Base-by-base conservation (phyloP, 2,113 vertebrate species). In the Scolopax mira region DNA sequence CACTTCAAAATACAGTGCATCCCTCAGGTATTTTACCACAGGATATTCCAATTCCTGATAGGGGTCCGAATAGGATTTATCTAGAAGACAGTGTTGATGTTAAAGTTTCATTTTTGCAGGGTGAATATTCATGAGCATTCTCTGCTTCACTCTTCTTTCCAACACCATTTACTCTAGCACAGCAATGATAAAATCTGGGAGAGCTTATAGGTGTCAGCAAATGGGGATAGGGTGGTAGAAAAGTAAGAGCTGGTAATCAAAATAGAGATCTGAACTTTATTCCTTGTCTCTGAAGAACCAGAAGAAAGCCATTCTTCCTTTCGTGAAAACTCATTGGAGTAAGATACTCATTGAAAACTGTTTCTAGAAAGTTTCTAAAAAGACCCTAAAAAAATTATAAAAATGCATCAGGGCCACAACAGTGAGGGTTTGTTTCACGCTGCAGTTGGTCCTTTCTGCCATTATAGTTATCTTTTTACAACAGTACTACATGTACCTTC, bases 1-100 rank as follows among this genome's bases (percentile, higher is more conserved):
- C 39, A 94, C 90, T 91, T 98, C 93, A 83, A 98, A 98, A 87
- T 97, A 97, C 57, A 98, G 41, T 15, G 97, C 52, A 2, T 98
- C 98, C n/a, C 37, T 73, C 61, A 98, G 87, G 49, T 97, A 97
- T 79, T 96, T 97, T 30, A 94, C 71, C 30, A 98, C 97, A 49
- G 98, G 97, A 72, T 97, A 97, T 33, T 98, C 97, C 0, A 5
- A 6, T 30, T 96, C 94, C 44, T 70, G 71, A 39, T 97, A 98
- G 62, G 93, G 80, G 2, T 95, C 66, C 13, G 48, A 90, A 70
- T 96, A 98, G 18, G 89, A 80, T 52, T 83, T 58, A 6, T 97
- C 98, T 98, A 55, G 35, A 88, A 87, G 14, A 57, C 2, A 83
- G 2, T 9, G 78, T 9, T 69, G 10, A 39, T 19, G 22, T 66